These are phyloP conservation scores for Cataglyphis cursor DNA, from an alignment of 2,888 invertebrate genomes.

Conservation along the genomic window DNA sequence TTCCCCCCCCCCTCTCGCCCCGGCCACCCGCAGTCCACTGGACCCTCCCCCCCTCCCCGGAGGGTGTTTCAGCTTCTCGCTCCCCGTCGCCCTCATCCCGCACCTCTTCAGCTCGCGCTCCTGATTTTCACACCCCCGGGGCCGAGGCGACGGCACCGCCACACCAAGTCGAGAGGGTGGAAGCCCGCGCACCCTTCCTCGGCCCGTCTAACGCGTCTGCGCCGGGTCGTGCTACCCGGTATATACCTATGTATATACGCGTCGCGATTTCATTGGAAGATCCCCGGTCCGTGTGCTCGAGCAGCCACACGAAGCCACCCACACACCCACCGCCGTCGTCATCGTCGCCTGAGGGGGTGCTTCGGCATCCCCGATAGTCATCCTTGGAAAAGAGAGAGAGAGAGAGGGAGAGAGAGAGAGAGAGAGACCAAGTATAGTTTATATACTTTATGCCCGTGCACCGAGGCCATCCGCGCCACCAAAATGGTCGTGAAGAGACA, in stretches of 20 bases:
- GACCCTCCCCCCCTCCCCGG: conserved; percentile 60
- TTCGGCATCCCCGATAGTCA: conserved; percentile 57
- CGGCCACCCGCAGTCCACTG: conserved; percentile 67
- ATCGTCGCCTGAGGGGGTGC: conserved; percentile 35
- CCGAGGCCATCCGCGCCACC: conserved; percentile 46
- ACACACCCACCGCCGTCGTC: conserved; percentile 25
- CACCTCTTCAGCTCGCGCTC: conserved; percentile 69
- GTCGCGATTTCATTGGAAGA: conserved; percentile 83
- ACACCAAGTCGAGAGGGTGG: conserved; percentile 76
- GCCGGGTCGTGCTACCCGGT: conserved; percentile 72
- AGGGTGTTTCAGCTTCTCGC: conserved; percentile 77
- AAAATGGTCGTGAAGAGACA: conserved; percentile 69
- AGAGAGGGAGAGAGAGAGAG: neutral
- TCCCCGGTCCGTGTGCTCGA: conserved; percentile 74
- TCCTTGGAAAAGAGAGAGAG: conserved; percentile 51
- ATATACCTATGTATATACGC: conserved; percentile 53
- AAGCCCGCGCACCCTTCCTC: conserved; percentile 71
- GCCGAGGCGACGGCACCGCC: conserved; percentile 71
- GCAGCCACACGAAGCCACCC: conserved; percentile 68
- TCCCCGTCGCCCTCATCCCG: conserved; percentile 65
- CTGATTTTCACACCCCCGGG: conserved; percentile 85
- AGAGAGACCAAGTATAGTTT: neutral
- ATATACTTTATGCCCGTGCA: conserved; percentile 61
- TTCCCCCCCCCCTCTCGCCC: conserved; percentile 37
- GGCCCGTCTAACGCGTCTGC: conserved; percentile 74